Evolutionary conservation across 2,888 invertebrate genomes (phyloP).

Genomic region (Spilosoma lubricipeda): DNA sequence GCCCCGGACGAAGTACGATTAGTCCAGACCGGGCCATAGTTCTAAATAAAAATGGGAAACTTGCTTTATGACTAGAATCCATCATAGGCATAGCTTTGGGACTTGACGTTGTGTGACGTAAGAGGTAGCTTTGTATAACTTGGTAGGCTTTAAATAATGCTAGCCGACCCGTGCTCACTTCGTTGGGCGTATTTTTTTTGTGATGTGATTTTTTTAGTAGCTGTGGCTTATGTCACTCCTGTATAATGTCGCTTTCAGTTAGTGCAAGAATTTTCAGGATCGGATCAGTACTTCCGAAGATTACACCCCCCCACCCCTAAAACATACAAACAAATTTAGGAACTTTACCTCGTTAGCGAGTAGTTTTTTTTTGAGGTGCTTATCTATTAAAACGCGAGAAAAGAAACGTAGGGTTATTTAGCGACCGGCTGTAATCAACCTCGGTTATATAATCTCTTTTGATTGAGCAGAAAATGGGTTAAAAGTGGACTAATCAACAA

Average conservation of each 20-base stretch:
- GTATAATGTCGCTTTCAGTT: no score
- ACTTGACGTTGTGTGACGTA: not conserved
- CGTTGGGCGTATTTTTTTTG: no score
- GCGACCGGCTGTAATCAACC: not conserved
- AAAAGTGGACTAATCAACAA: not conserved
- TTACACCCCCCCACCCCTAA: no score
- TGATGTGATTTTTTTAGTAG: no score
- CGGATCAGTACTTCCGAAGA: not conserved
- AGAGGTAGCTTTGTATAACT: not conserved
- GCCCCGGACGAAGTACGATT: conserved; percentile 35
- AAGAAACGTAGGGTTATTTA: not conserved
- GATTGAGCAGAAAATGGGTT: not conserved
- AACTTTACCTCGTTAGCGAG: no score
- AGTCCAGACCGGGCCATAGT: conserved; percentile 25
- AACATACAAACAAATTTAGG: no score
- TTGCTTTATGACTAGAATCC: conserved; percentile 40
- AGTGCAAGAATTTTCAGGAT: no score
- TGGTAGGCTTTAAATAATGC: not conserved
- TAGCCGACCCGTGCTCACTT: no score
- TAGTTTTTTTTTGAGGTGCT: no score
- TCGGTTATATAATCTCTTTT: not conserved
- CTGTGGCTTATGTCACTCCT: no score
- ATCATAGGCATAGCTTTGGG: conserved; percentile 19
- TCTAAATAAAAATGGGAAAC: conserved; percentile 21
- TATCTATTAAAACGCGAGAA: not conserved